Base-by-base conservation (phyloP, 2,888 invertebrate genomes). In the Eurytoma adleriae region DNA sequence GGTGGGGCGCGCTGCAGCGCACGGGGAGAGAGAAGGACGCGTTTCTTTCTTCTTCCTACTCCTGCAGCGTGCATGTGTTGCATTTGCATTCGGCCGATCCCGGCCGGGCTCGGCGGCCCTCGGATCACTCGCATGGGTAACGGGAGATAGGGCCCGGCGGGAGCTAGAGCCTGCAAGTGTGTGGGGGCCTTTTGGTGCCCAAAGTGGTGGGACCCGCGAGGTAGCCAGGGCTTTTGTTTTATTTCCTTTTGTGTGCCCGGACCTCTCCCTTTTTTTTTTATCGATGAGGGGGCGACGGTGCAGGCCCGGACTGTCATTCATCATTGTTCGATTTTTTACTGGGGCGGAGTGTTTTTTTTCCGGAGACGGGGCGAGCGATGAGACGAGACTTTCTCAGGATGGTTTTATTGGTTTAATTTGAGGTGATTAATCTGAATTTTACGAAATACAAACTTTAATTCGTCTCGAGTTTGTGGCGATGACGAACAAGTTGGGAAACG, bases 21-120 rank as follows among this genome's bases (percentile, higher is more conserved):
- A 2, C 40, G 18, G 18, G 10, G 3, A 20, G 57, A 20, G 57
- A n/a, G 57, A 57, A 30, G 40, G n/a, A 50, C 18, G 16, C 40
- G 40, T 40, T 40, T 40, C 40, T 40, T 40, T 40, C 40, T 40
- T 40, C 40, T 10, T 5, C 10, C 40, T 7, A 1, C 40, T 10
- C 40, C 24, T 24, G 24, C 24, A 24, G 24, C 24, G 24, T 24
- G 24, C 24, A 24, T 24, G 24, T 24, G 14, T n/a, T 54, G 3
- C 54, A n/a, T 54, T 54, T n/a, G 18, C 72, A 48, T 54, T 79
- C 79, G 79, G 73, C 2, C 12, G 27, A 13, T n/a, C 56, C 69
- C 79, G 79, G 74, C 14, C 7, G 24, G 50, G 16, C 56, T 74
- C 79, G 79, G 69, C 4, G 13, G 5, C n/a, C 7, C 16, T 48